Base-by-base conservation (phyloP, 2,797 vertebrate species). In the Eupleurogrammus muticus region DNA sequence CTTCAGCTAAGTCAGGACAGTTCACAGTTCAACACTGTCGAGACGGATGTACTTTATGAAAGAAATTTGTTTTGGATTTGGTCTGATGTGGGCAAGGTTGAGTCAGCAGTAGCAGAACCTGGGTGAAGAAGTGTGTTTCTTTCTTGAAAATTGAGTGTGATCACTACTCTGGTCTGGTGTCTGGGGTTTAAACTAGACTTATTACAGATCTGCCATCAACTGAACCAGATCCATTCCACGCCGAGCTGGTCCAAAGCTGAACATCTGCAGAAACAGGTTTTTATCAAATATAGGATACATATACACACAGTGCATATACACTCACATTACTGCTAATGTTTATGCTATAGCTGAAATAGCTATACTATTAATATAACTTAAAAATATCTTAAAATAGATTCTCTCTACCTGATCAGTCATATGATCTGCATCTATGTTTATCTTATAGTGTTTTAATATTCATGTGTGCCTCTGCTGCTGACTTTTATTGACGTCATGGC, bases 191-290 rank as follows among this genome's bases (percentile, higher is more conserved):
- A 70, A 49, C 60, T 17, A 55, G 67, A 79, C 46, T 10, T 28
- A 28, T 28, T 28, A 3, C 6, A 28, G 28, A 9, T 46, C 35
- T 20, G 11, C 11, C 16, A 5, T 46, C 48, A 48, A 46, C 44
- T 17, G 28, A 62, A 56, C 35, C 11, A 5, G 46, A 50, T 10
- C 20, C 19, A 14, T 38, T 62, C 56, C 28, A 40, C 68, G 13
- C 49, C 0, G 4, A 63, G n/a, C 19, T 5, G 5, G 58, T 80
- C 60, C n/a, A 38, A n/a, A 63, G 12, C 61, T 8, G 55, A 73
- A 13, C 73, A 6, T 68, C 76, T 58, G 34, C 66, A 24, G 12
- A 63, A 53, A 50, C 42, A 84, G 84, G 84, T 82, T 46, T 72
- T 11, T 51, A 24, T 24, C 19, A 20, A 5, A 44, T 13, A 32